Percentiles rank a stretch among this genome's conserved stretches.
Evolutionary conservation across 2,113 vertebrate genomes (phyloP).

Genomic region (Scartelaos histophorus): DNA sequence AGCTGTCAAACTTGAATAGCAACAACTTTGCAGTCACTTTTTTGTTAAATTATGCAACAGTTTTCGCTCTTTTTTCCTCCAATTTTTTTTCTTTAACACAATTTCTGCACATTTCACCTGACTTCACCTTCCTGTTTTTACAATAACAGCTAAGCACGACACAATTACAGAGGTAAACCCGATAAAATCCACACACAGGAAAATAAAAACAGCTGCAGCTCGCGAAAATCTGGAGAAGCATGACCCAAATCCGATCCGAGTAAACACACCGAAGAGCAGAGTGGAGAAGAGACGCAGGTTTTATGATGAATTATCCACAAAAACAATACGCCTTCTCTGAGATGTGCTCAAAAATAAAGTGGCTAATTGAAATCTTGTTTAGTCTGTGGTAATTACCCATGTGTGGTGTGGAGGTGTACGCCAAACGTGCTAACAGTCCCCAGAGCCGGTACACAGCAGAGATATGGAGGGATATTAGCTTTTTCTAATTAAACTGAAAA

Average conservation of each 20-base stretch:
- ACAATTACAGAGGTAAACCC: not conserved
- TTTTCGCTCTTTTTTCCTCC: no score
- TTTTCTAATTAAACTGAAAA: conserved; percentile 3
- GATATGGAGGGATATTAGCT: not conserved
- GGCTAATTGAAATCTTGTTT: not conserved
- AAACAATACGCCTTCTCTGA: not conserved
- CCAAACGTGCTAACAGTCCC: not conserved
- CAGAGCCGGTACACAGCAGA: not conserved
- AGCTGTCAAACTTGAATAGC: no score
- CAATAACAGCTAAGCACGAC: not conserved
- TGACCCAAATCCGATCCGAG: conserved; percentile 43
- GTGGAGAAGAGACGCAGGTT: not conserved
- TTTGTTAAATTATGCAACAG: no score
- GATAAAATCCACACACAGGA: conserved; percentile 24
- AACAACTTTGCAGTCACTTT: no score
- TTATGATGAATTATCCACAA: not conserved
- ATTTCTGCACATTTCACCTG: not conserved
- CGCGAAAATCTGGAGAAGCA: conserved; percentile 18
- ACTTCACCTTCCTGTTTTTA: not conserved
- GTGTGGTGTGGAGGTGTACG: not conserved
- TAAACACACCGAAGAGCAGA: conserved; percentile 39
- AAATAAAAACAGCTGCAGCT: conserved; percentile 32
- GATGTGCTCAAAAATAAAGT: not conserved
- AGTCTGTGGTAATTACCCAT: not conserved
- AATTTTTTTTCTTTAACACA: not conserved